These are phyloP conservation scores for Cotesia glomerata DNA, from an alignment of 1,140 invertebrate genomes.

Conservation along the genomic window DNA sequence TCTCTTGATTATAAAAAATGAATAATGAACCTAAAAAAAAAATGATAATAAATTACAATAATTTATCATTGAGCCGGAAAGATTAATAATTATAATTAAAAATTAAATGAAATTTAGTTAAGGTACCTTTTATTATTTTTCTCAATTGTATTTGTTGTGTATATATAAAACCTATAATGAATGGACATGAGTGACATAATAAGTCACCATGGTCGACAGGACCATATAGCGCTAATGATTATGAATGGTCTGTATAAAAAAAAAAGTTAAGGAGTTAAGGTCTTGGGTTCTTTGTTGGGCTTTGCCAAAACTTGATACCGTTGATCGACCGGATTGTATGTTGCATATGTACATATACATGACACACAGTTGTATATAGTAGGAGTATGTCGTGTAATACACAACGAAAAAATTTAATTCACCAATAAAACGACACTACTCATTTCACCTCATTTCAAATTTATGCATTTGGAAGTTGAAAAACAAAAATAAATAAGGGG, in stretches of 20 bases:
- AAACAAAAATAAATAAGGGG: neutral
- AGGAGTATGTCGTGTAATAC: too few species aligned
- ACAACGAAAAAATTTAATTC: too few species aligned
- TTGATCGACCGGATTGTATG: conserved; percentile 22
- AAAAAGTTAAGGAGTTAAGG: neutral
- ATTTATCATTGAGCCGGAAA: neutral
- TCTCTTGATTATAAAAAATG: too few species aligned
- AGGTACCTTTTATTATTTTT: conserved; percentile 1
- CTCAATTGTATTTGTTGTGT: conserved; percentile 4
- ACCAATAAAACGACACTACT: neutral
- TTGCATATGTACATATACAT: neutral
- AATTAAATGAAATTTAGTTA: neutral
- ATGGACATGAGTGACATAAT: conserved; percentile 50
- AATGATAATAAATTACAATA: conserved; percentile 20
- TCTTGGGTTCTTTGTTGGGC: neutral
- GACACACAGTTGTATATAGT: neutral
- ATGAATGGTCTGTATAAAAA: conserved; percentile 43
- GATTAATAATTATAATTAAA: too few species aligned
- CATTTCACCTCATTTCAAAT: conserved; percentile 9
- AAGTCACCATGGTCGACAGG: conserved; percentile 45
- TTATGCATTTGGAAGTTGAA: conserved; percentile 19
- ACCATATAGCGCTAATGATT: conserved; percentile 51
- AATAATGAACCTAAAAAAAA: neutral
- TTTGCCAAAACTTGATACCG: conserved; percentile 30
- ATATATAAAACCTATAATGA: conserved; percentile 17